Evolutionary conservation across 2,113 vertebrate genomes (phyloP), one percentile per base, ranked within the genome.

Genomic region (Oryzias woworae): DNA sequence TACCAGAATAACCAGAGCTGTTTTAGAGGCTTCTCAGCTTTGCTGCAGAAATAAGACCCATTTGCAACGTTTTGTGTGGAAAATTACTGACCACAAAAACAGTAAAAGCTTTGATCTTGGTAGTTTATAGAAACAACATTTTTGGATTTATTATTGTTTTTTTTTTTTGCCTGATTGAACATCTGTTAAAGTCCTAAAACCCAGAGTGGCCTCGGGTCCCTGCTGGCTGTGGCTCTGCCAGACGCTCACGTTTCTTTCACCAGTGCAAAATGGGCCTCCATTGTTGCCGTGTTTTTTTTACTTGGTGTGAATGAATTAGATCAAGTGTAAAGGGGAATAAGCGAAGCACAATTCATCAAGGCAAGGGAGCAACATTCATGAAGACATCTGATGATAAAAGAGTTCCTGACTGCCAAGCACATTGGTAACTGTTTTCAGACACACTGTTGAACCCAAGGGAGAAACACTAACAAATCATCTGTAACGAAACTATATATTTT

Each of bases 311-410:
- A 53, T 54, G 52, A 66, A 69, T 75, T 83, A 71, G 79, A 60
- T 44, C 56, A 62, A 73, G 69, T 69, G 65, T 42, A 54, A 84
- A 81, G 74, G 78, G 52, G 55, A n/a, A 7, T 47, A 42, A 43
- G 43, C 66, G 43, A 80, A 76, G 85, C 57, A 64, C 60, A 79
- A 76, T 56, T 59, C 63, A 61, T 53, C 28, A 61, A 62, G 58
- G 50, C 58, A 47, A 66, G 71, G 69, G 58, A 62, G 59, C 71
- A 68, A 72, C 71, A 69, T 79, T 78, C 66, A 81, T 85, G 62
- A 81, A 75, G 60, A 53, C 61, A 24, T 13, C 2, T 26, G 20
- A 20, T 47, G 67, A 66, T 63, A 69, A 62, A 47, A 71, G 47
- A 45, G 57, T 59, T 48, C 75, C 72, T 68, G 55, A 71, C 61